A percentile compares a stretch with the other conserved stretches of the same genome.
phyloP scores from a whole-genome alignment of 2,797 vertebrate species.

The Borostomias antarcticus region DNA sequence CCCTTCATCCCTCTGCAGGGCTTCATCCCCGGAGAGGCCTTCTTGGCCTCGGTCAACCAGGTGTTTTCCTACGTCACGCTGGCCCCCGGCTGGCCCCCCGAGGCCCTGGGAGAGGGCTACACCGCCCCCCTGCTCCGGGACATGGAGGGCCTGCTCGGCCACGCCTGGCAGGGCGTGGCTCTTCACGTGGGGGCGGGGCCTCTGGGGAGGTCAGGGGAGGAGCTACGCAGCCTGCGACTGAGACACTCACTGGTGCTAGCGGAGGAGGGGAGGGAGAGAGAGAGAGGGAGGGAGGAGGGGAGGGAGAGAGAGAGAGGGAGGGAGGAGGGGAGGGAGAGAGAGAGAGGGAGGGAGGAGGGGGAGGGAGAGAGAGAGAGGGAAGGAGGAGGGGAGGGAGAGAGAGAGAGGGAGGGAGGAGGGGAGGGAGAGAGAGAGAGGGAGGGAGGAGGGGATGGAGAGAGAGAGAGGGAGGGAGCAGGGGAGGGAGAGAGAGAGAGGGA shows the following conservation, averaged over 20 bases:
- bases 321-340: no score
- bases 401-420: no score
- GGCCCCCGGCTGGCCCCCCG: conserved; percentile 72
- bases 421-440: no score
- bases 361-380: no score
- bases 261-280: conserved; percentile 36
- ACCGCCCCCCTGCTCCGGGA: conserved; percentile 58
- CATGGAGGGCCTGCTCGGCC: conserved; percentile 64
- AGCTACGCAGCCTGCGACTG: conserved; percentile 49
- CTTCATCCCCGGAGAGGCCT: conserved; percentile 43
- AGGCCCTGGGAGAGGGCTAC: conserved; percentile 59
- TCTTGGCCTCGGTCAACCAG: conserved; percentile 66
- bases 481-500: background rate
- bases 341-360: no score
- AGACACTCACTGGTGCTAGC: conserved; percentile 67
- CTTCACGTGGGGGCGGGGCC: conserved; percentile 64
- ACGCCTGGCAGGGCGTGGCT: conserved; percentile 73
- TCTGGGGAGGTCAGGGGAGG: conserved; percentile 41
- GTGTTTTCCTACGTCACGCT: conserved; percentile 79
- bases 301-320: no score
- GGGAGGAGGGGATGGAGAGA: no score
- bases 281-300: background rate
- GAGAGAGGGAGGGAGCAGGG: no score
- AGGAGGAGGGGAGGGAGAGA: no score
- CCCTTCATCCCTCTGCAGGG: conserved; percentile 42